phyloP scores from a whole-genome alignment of 2,797 vertebrate genomes.

The Calcarius lapponicus region DNA sequence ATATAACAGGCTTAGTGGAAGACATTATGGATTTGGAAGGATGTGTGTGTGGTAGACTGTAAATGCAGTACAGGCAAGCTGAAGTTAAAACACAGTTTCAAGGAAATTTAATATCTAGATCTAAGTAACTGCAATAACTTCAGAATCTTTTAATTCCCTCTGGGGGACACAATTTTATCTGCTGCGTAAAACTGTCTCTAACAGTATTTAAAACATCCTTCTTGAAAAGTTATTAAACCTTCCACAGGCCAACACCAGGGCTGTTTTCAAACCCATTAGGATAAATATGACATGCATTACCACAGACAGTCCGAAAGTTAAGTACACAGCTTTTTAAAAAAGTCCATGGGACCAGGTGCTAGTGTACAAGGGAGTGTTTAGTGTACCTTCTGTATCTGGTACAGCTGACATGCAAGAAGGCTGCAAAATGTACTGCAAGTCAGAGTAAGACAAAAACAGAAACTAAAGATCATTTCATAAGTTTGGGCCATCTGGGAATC shows the following conservation, averaged over 20 bases:
- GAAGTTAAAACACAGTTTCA: not conserved
- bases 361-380: not conserved
- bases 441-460: not conserved
- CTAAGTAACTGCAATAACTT: constrained; percentile 16
- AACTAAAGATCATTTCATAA: not conserved
- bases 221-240: constrained; percentile 14
- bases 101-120: not conserved
- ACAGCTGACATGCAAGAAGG: not conserved
- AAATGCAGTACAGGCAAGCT: not conserved
- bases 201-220: not conserved
- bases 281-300: not conserved
- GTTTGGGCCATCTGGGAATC: not conserved
- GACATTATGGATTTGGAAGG: not conserved
- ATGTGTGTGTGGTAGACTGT: not conserved
- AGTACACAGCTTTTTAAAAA: not conserved
- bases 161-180: not conserved
- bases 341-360: not conserved
- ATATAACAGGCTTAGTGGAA: not conserved
- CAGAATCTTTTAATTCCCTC: not conserved
- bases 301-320: not conserved
- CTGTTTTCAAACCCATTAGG: not conserved
- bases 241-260: not conserved
- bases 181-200: not conserved
- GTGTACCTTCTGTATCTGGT: not conserved
- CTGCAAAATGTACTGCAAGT: not conserved